These are phyloP conservation scores for Tholera decimalis DNA, from an alignment of 2,888 invertebrate genomes.

Conservation along the genomic window DNA sequence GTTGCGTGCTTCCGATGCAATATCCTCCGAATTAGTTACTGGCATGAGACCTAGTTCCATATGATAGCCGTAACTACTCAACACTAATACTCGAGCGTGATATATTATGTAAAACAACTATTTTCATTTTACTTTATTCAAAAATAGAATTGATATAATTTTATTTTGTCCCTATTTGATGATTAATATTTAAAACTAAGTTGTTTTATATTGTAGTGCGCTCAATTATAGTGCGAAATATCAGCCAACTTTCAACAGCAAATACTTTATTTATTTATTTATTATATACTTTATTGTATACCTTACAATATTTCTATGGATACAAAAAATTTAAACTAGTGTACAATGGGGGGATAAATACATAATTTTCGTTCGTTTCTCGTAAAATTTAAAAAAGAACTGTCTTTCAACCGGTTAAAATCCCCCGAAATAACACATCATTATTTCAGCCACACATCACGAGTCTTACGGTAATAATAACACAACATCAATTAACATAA, in stretches of 20 bases:
- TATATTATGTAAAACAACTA: slow-evolving; percentile 23
- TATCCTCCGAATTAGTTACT: slow-evolving; percentile 66
- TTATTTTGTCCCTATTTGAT: neutral
- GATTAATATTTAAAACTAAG: too few species aligned
- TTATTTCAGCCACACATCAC: slow-evolving; percentile 54
- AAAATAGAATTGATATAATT: neutral
- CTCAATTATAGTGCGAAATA: too few species aligned
- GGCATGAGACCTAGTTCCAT: slow-evolving; percentile 62
- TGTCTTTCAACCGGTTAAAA: slow-evolving; percentile 10
- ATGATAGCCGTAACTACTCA: slow-evolving; percentile 43
- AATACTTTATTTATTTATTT: neutral
- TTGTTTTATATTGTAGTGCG: too few species aligned
- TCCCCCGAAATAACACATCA: slow-evolving; percentile 31
- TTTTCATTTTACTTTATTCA: neutral
- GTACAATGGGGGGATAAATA: too few species aligned
- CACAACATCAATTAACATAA: slow-evolving; percentile 64
- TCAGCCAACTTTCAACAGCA: too few species aligned
- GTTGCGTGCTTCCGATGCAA: slow-evolving; percentile 72
- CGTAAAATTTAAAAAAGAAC: neutral
- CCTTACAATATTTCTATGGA: too few species aligned
- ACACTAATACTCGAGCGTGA: slow-evolving; percentile 3
- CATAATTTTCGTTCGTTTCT: neutral
- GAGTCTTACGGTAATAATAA: slow-evolving; percentile 62
- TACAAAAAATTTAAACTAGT: too few species aligned
- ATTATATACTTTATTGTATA: too few species aligned